These are phyloP conservation scores for Dinothrombium tinctorium DNA, from an alignment of 1,140 invertebrate genomes.

Conservation along the genomic window DNA sequence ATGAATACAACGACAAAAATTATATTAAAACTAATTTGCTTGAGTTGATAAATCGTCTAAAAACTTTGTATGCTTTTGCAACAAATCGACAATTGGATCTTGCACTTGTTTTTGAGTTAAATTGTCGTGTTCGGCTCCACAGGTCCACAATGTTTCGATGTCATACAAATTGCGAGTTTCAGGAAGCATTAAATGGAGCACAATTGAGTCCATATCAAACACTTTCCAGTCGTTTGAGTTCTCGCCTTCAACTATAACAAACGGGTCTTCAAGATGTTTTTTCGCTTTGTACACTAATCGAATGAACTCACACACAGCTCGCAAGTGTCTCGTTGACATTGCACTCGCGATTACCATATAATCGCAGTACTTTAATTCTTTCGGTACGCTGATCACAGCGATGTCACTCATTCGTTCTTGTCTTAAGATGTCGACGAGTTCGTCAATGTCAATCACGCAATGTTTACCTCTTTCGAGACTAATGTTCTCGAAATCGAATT, in stretches of 20 bases:
- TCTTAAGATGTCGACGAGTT: constrained; percentile 46
- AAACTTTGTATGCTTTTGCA: constrained; percentile 12
- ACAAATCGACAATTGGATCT: constrained; percentile 7
- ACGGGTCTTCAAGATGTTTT: constrained; percentile 29
- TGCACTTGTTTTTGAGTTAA: constrained; percentile 3
- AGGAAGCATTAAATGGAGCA: constrained; percentile 57
- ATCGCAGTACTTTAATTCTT: constrained; percentile 48
- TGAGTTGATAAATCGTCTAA: background rate
- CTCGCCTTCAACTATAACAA: constrained; percentile 51
- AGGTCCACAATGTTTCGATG: constrained; percentile 67
- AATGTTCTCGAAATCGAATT: background rate
- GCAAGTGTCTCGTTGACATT: constrained; percentile 43
- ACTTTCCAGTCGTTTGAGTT: constrained; percentile 56
- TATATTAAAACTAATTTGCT: background rate
- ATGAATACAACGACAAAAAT: background rate
- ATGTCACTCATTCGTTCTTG: constrained; percentile 53
- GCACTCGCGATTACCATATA: constrained; percentile 53
- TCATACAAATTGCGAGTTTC: constrained; percentile 46
- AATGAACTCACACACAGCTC: constrained; percentile 46
- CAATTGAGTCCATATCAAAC: constrained; percentile 66
- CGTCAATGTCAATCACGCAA: constrained; percentile 65
- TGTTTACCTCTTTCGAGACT: constrained; percentile 30
- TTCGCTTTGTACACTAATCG: constrained; percentile 33
- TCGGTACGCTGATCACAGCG: constrained; percentile 49
- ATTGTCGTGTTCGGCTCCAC: constrained; percentile 49